Evolutionary conservation across 2,888 invertebrate genomes (phyloP).

Genomic region (Aelia acuminata): DNA sequence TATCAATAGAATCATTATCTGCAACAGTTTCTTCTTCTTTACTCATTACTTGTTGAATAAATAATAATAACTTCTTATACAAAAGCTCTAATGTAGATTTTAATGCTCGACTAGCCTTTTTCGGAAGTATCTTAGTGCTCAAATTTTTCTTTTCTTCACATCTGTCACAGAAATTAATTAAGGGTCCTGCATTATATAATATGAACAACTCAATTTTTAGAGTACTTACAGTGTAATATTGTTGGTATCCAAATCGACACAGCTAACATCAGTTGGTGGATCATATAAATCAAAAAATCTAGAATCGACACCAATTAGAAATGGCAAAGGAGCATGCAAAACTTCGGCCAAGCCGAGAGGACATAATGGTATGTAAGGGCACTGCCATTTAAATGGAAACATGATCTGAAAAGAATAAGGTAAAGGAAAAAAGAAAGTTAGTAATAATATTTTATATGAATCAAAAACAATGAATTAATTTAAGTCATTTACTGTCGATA

Average conservation of each 20-base stretch:
- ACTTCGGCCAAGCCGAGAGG: slow-evolving; percentile 96
- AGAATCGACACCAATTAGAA: slow-evolving; percentile 96
- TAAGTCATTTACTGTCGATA: slow-evolving; percentile 77
- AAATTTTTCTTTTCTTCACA: slow-evolving; percentile 90
- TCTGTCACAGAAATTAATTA: slow-evolving; percentile 71
- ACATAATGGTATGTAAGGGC: slow-evolving; percentile 98
- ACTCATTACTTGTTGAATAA: slow-evolving; percentile 68
- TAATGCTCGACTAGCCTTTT: slow-evolving; percentile 87
- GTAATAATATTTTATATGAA: background rate
- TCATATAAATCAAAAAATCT: slow-evolving; percentile 97
- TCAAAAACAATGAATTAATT: background rate
- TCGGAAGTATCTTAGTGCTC: slow-evolving; percentile 85
- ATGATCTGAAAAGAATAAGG: slow-evolving; percentile 75
- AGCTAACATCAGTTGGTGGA: slow-evolving; percentile 96
- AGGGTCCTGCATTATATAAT: background rate
- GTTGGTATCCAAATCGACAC: slow-evolving; percentile 98
- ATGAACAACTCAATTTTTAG: background rate
- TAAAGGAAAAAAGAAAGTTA: slow-evolving; percentile 57
- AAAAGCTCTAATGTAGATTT: slow-evolving; percentile 84
- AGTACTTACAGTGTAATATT: slow-evolving; percentile 84
- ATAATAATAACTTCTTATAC: slow-evolving; percentile 73
- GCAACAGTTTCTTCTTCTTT: slow-evolving; percentile 61
- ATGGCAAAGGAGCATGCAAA: slow-evolving; percentile 96
- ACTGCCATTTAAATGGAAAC: slow-evolving; percentile 99
- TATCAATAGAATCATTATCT: slow-evolving; percentile 76